Conservation (phyloP, 1,140 invertebrate species). For the Trinorchestia longiramus region DNA sequence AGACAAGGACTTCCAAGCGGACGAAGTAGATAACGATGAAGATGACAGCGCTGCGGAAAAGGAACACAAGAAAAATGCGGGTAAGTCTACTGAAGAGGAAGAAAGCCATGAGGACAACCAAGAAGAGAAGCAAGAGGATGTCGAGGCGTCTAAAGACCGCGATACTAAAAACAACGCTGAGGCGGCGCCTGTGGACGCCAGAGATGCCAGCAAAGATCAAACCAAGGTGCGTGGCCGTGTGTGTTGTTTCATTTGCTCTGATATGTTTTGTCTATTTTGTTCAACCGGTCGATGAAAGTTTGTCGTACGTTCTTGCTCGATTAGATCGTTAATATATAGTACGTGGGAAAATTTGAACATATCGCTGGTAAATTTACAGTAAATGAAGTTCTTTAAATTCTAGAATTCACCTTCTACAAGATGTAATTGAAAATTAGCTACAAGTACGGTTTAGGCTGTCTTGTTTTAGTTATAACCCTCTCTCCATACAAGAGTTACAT, state of each 20-base stretch:
- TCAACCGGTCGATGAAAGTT: not conserved
- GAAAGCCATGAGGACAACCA: slow-evolving; percentile 65
- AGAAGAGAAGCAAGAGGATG: slow-evolving; percentile 65
- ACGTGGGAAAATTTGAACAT: too few relatives aligned
- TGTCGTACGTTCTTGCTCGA: too few relatives aligned
- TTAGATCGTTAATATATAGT: too few relatives aligned
- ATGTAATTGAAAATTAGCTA: too few relatives aligned
- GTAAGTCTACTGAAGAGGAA: slow-evolving; percentile 60
- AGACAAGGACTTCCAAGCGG: slow-evolving; percentile 66
- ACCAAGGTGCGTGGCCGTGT: slow-evolving; percentile 61
- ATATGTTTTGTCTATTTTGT: not conserved
- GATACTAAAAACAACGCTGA: slow-evolving; percentile 59
- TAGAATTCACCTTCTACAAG: too few relatives aligned
- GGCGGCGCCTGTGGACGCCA: slow-evolving; percentile 64
- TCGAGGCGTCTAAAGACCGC: slow-evolving; percentile 62
- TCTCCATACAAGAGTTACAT: too few relatives aligned
- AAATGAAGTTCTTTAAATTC: too few relatives aligned
- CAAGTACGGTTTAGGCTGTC: too few relatives aligned
- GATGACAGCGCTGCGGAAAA: slow-evolving; percentile 58
- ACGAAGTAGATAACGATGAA: slow-evolving; percentile 68
- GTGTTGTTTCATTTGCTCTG: not conserved
- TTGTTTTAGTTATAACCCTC: too few relatives aligned
- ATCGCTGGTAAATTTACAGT: too few relatives aligned
- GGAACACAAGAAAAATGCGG: slow-evolving; percentile 60
- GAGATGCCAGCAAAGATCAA: slow-evolving; percentile 64